Conservation (phyloP, 1,140 invertebrate species). For the Neoseiulus cucumeris region DNA sequence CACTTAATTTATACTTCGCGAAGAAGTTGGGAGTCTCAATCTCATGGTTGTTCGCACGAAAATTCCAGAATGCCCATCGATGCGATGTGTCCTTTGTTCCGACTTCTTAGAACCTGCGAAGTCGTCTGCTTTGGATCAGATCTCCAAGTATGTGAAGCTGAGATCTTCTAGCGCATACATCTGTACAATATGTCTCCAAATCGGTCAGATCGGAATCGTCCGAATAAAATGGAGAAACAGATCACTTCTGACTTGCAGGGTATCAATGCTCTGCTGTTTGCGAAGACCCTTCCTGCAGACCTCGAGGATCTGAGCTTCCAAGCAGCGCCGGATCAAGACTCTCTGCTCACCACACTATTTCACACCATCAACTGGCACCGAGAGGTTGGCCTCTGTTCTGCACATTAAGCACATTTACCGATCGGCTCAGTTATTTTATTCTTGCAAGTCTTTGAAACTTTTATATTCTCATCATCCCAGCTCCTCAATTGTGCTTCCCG, state of each 20-base stretch:
- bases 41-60: no score
- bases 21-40: no score
- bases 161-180: no score
- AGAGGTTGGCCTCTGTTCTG: not conserved
- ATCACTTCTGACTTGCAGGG: no score
- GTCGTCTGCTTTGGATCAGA: not conserved
- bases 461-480: not conserved
- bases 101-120: not conserved
- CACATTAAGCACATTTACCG: not conserved
- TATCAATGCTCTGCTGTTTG: not conserved
- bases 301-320: not conserved
- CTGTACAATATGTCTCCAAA: no score
- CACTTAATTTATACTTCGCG: no score
- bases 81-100: not conserved
- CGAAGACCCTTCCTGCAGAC: not conserved
- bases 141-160: not conserved
- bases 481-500: not conserved
- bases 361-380: slow-evolving; percentile 1
- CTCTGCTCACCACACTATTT: not conserved
- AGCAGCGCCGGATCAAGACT: not conserved
- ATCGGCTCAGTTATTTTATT: no score
- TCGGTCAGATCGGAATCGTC: no score
- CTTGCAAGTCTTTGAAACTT: no score
- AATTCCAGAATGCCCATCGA: not conserved
- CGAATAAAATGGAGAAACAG: no score